Base-by-base conservation (phyloP, 1,140 invertebrate genomes). In the Bathynomus jamesi region DNA sequence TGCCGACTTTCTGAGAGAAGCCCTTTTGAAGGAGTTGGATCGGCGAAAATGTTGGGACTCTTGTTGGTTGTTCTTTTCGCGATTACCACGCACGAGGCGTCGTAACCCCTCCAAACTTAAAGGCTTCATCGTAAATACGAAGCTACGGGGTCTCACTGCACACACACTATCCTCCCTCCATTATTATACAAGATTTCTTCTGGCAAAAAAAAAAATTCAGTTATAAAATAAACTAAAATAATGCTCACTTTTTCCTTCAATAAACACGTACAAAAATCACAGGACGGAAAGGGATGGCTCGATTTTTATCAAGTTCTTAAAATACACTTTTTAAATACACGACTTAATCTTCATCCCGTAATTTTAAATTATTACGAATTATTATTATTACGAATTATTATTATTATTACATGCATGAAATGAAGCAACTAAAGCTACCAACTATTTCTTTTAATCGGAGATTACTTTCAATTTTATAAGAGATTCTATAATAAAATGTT, bases 1-100 rank as follows among this genome's bases (percentile, higher is more conserved):
- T 3, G 74, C 70, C 61, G 78, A 79, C 30, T 79, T 79, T 53
- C 79, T 67, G n/a, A 90, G 88, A 11, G 89, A 89, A 72, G 89
- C 89, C 69, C 88, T 80, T 76, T 90, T 90, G 81, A 90, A 90
- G 69, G 89, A 90, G 81, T 90, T 88, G 80, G 88, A 89, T 62
- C 89, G 83, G 81, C 89, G 89, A 81, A 90, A 90, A 70, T 87
- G 88, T 40, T 88, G 86, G 80, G 89, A 88, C 78, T 86, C 84
- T 66, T 83, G 82, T 73, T 86, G 84, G 77, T 87, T 87, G 71
- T 88, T 88, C 76, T 86, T 86, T 78, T 84, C 85, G 66, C 83
- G 80, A 61, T 84, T 82, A 60, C 83, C 84, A 76, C 87, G 86
- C 75, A 90, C 86, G 74, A 90, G 84, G 75, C 88, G 87, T 77